A percentile compares a stretch with the other conserved stretches of the same genome.
Evolutionary conservation across 2,797 vertebrate genomes (phyloP).

Genomic region (Florisuga fusca): DNA sequence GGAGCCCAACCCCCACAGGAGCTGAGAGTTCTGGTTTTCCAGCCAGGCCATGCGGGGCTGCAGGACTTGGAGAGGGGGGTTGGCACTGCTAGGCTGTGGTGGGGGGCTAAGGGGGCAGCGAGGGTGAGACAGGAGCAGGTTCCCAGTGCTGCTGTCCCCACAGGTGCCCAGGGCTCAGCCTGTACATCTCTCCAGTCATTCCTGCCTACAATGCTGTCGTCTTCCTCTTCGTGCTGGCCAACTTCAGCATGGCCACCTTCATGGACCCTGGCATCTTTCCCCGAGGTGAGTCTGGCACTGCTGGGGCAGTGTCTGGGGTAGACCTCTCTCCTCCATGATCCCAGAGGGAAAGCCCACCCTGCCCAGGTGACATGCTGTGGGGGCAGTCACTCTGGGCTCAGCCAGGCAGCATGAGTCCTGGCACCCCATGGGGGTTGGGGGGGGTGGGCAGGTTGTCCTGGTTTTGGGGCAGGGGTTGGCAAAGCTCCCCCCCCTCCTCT

Average conservation of each 20-base stretch:
- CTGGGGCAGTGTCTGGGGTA: background rate
- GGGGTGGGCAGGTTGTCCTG: background rate
- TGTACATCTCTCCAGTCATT: conserved; percentile 87
- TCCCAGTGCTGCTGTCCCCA: background rate
- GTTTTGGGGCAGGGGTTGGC: background rate
- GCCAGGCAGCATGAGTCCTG: background rate
- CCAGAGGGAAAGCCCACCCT: accelerated
- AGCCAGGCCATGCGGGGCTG: background rate
- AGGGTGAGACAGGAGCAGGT: too few relatives aligned
- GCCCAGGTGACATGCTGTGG: accelerated
- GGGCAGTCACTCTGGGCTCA: background rate
- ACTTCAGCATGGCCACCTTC: conserved; percentile 99
- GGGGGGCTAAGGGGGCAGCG: too few relatives aligned
- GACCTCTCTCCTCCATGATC: background rate
- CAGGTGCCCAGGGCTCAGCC: conserved; percentile 94
- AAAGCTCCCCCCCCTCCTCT: accelerated
- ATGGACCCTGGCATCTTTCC: conserved; percentile 99
- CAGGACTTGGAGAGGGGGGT: background rate
- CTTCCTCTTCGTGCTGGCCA: conserved; percentile 97
- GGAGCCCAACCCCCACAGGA: background rate
- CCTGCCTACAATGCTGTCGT: conserved; percentile 90
- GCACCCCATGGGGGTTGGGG: accelerated
- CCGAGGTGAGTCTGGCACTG: conserved; percentile 83
- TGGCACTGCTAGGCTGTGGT: background rate
- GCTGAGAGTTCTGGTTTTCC: accelerated